Base-by-base conservation (phyloP, 2,113 vertebrate species). In the Plectropomus leopardus region DNA sequence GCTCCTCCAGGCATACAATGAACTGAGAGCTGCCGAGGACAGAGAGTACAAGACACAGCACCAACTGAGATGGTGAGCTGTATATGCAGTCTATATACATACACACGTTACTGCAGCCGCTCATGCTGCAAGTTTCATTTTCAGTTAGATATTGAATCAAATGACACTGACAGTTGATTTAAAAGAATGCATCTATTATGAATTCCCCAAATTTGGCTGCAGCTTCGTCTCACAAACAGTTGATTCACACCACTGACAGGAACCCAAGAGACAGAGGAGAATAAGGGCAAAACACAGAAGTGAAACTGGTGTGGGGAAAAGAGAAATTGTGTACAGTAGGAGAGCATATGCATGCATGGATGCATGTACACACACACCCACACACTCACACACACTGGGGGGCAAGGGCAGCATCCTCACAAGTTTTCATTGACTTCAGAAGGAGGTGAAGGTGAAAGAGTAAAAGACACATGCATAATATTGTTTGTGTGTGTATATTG, bases 211-310 rank as follows among this genome's bases (percentile, higher is more conserved):
- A 57, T 36, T 44, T 36, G 45, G 2, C 44, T 21, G 28, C 5
- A 28, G 45, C n/a, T 64, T 36, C 14, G 36, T 54, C 63, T 44
- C 7, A n/a, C 19, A 7, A 7, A 19, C 26, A 40, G 24, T 32
- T 40, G n/a, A 34, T 45, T 45, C 7, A 47, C 42, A 42, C n/a
- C 8, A 4, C 93, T 94, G 26, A 88, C 17, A 7, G 88, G 87
- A 36, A 80, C 83, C 45, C 93, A 95, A 87, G 94, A 94, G 72
- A 92, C 89, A 59, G 91, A 95, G 47, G 13, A 32, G 84, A 40
- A 53, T 44, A 5, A 67, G 34, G 50, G 66, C 72, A 93, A 95
- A 54, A 94, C 90, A 28, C 92, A 95, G 51, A 88, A 75, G 93
- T 95, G 88, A 94, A 93, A 75, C 7, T 95, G 30, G 42, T 78